These are phyloP conservation scores for Falco novaeseelandiae DNA, from an alignment of 2,797 vertebrate species.

Conservation along the genomic window DNA sequence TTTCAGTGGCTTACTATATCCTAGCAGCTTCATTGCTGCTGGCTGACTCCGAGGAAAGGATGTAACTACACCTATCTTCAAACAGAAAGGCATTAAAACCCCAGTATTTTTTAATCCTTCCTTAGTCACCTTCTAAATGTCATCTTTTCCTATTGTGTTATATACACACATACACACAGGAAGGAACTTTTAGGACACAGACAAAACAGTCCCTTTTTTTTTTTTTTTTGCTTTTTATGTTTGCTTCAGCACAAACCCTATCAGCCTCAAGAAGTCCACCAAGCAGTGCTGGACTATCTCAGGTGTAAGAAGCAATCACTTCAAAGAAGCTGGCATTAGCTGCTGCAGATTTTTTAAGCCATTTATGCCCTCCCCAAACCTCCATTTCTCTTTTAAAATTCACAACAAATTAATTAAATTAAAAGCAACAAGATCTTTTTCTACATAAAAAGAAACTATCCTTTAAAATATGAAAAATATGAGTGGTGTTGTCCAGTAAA, in stretches of 20 bases:
- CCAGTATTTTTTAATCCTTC: neutral
- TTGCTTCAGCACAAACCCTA: neutral
- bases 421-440: neutral
- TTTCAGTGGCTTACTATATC: neutral
- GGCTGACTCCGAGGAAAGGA: constrained; percentile 7
- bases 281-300: neutral
- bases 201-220: neutral
- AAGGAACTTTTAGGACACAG: neutral
- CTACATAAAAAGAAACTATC: neutral
- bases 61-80: neutral
- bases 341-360: neutral
- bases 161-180: neutral
- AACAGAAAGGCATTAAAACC: neutral
- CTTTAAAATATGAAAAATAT: neutral
- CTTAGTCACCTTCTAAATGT: neutral
- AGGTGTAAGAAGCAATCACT: neutral
- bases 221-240: neutral
- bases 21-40: neutral
- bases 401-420: neutral
- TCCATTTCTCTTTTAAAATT: neutral
- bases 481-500: neutral
- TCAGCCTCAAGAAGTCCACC: neutral
- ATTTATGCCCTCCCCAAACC: neutral
- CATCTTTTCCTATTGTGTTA: neutral
- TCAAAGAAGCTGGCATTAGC: neutral